phyloP scores from a whole-genome alignment of 1,140 invertebrate genomes.

The Carcinoscorpius rotundicauda region DNA sequence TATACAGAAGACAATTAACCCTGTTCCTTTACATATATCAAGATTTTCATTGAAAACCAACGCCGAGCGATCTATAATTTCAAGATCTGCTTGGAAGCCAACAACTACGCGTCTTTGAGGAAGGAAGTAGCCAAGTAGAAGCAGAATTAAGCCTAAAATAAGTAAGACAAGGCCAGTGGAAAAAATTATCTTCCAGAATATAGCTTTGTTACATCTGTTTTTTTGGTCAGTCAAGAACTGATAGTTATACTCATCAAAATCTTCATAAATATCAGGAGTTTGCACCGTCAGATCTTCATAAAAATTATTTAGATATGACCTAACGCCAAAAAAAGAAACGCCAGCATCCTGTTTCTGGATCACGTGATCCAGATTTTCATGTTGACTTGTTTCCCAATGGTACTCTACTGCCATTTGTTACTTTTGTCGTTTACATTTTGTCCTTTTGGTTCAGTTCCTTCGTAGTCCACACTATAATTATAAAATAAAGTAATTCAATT shows the following conservation, averaged over 20 bases:
- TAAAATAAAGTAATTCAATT: too few relatives aligned
- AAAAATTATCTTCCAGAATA: conserved; percentile 8
- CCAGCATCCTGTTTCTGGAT: too few relatives aligned
- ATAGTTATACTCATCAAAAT: conserved; percentile 13
- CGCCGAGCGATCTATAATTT: conserved; percentile 37
- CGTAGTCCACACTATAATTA: too few relatives aligned
- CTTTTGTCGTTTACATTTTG: too few relatives aligned
- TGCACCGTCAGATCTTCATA: conserved; percentile 21
- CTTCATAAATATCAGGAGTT: conserved; percentile 16
- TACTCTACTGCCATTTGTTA: too few relatives aligned
- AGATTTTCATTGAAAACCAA: conserved; percentile 39
- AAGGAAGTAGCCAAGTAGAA: conserved; percentile 40
- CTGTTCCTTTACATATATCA: conserved; percentile 40
- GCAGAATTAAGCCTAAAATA: conserved; percentile 36
- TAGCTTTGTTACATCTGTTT: neutral
- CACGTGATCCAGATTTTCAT: too few relatives aligned
- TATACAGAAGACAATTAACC: conserved; percentile 39
- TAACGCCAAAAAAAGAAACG: conserved; percentile 21
- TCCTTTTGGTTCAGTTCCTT: too few relatives aligned
- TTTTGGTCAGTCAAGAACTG: neutral
- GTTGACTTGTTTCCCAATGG: too few relatives aligned
- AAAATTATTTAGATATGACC: conserved; percentile 23
- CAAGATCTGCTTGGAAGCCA: conserved; percentile 33
- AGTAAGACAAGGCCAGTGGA: conserved; percentile 34
- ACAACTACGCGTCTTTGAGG: conserved; percentile 37